phyloP scores from a whole-genome alignment of 2,113 vertebrate species.

The Dicaeum eximium region DNA sequence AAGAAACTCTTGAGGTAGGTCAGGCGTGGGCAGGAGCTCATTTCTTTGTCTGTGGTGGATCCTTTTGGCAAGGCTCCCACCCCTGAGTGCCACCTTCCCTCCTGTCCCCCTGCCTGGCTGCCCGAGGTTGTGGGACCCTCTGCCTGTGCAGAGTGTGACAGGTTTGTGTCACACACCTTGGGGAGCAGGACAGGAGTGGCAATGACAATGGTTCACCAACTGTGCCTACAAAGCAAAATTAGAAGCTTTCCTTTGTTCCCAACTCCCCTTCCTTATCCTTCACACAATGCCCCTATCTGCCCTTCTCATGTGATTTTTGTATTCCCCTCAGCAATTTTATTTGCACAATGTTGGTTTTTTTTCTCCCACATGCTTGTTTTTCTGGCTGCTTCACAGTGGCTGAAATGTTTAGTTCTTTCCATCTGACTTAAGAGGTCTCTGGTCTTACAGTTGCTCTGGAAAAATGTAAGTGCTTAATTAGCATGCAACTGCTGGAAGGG shows the following conservation, averaged over 20 bases:
- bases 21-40: neutral
- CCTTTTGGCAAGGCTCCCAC: neutral
- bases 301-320: neutral
- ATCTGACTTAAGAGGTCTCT: constrained; percentile 41
- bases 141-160: rapidly evolving
- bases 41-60: neutral
- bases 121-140: neutral
- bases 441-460: constrained; percentile 18
- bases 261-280: neutral
- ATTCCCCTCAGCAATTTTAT: constrained; percentile 16
- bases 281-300: constrained; percentile 9
- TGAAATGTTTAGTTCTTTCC: constrained; percentile 36
- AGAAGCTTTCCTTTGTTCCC: neutral
- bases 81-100: neutral
- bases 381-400: neutral
- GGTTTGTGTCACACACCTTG: neutral
- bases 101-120: neutral
- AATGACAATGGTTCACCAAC: neutral
- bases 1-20: neutral
- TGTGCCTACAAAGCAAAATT: neutral
- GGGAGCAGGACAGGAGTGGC: neutral
- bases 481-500: neutral
- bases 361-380: neutral
- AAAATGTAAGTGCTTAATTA: constrained; percentile 27
- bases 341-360: neutral